A percentile compares a stretch with the other conserved stretches of the same genome.
phyloP scores from a whole-genome alignment of 2,113 vertebrate genomes.

The Siniperca knerii region DNA sequence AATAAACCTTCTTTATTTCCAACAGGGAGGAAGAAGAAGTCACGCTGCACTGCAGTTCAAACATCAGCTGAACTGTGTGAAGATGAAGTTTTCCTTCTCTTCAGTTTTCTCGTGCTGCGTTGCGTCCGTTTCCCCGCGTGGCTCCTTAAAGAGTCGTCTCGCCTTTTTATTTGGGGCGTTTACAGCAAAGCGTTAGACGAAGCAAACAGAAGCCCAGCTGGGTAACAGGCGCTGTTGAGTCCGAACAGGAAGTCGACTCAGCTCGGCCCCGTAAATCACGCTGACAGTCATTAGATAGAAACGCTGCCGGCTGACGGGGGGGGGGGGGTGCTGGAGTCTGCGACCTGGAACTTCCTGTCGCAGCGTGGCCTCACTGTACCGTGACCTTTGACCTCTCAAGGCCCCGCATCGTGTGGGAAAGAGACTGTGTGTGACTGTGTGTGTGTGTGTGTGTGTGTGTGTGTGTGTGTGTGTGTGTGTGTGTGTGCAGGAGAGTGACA shows the following conservation, averaged over 20 bases:
- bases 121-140: neutral
- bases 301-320: conserved; percentile 26
- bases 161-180: conserved; percentile 29
- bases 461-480: conserved; percentile 16
- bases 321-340: conserved; percentile 12
- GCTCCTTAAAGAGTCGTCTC: conserved; percentile 19
- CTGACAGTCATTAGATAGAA: conserved; percentile 33
- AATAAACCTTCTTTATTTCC: no score
- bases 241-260: conserved; percentile 21
- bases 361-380: conserved; percentile 30
- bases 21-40: no score
- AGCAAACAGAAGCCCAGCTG: conserved; percentile 12
- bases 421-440: conserved; percentile 12
- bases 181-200: conserved; percentile 1
- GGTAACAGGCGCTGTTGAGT: conserved; percentile 15
- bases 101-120: neutral
- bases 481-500: conserved; percentile 20
- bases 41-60: no score
- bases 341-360: conserved; percentile 24
- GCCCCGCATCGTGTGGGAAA: conserved; percentile 1
- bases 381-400: conserved; percentile 33
- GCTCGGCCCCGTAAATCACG: conserved; percentile 34
- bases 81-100: no score
- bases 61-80: no score
- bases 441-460: conserved; percentile 1